Evolutionary conservation across 2,797 vertebrate species (phyloP).

Genomic region (Podarcis lilfordi): DNA sequence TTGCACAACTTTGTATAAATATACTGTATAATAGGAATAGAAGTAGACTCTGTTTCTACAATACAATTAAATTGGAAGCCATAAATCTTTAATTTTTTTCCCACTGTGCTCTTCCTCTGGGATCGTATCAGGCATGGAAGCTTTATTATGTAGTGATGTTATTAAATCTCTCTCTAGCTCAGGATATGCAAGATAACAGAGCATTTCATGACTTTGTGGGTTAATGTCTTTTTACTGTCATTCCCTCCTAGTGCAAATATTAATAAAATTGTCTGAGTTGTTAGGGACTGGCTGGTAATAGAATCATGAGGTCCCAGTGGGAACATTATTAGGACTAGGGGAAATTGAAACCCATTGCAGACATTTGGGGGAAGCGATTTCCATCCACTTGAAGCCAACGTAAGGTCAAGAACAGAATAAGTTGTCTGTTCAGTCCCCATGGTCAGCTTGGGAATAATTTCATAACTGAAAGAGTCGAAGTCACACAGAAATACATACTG

Average conservation of each 20-base stretch:
- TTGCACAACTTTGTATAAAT: slow-evolving; percentile 20
- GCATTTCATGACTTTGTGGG: slow-evolving; percentile 36
- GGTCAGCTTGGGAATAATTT: slow-evolving; percentile 11
- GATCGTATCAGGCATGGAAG: slow-evolving; percentile 24
- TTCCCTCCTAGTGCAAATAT: slow-evolving; percentile 31
- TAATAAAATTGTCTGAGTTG: slow-evolving; percentile 26
- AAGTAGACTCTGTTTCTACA: slow-evolving; percentile 5
- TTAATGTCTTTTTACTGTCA: slow-evolving; percentile 38
- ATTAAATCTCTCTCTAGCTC: slow-evolving; percentile 32
- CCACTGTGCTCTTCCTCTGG: slow-evolving; percentile 1
- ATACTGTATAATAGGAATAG: slow-evolving; percentile 22
- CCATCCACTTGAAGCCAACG: slow-evolving; percentile 19
- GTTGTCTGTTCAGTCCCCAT: background rate
- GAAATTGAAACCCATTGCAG: slow-evolving; percentile 27
- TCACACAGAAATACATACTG: background rate
- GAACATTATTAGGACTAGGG: slow-evolving; percentile 23
- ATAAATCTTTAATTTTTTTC: background rate
- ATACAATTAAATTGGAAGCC: background rate
- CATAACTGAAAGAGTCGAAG: slow-evolving; percentile 9
- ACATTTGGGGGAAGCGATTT: slow-evolving; percentile 11
- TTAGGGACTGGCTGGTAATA: slow-evolving; percentile 33
- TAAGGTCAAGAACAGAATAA: slow-evolving; percentile 24
- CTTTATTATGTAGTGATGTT: slow-evolving; percentile 35
- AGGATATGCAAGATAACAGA: slow-evolving; percentile 35
- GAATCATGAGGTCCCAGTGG: slow-evolving; percentile 21